Conservation (phyloP, 2,113 vertebrate species). For the Anolis carolinensis region DNA sequence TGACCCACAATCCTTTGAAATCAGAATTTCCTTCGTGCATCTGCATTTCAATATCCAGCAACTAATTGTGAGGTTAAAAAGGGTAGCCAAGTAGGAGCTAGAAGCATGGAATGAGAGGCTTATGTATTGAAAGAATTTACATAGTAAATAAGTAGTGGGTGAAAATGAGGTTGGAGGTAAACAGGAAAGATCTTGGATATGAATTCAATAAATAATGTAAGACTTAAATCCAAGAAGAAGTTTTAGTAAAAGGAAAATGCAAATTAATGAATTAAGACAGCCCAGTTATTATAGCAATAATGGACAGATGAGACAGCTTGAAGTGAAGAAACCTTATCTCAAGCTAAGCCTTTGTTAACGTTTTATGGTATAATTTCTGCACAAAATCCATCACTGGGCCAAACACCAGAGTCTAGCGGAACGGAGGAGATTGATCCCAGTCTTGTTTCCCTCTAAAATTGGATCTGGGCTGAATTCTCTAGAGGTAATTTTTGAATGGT, state of each 20-base stretch:
- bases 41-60: conserved; percentile 63
- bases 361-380: background rate
- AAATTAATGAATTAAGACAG: background rate
- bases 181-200: conserved; percentile 51
- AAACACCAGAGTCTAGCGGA: too few relatives aligned
- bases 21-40: conserved; percentile 37
- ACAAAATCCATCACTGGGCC: background rate
- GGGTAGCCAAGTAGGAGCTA: conserved; percentile 48
- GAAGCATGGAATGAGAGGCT: conserved; percentile 51
- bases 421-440: too few relatives aligned
- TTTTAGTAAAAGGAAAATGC: background rate
- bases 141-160: conserved; percentile 49
- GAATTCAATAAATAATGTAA: conserved; percentile 39
- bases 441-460: too few relatives aligned
- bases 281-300: background rate
- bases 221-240: conserved; percentile 40
- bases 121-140: conserved; percentile 57
- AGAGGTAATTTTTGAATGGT: too few relatives aligned
- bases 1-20: conserved; percentile 62
- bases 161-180: conserved; percentile 39
- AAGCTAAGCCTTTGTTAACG: background rate
- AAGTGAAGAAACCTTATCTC: background rate
- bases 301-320: background rate
- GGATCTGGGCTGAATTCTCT: too few relatives aligned
- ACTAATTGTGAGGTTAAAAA: conserved; percentile 65